Base-by-base conservation (phyloP, 1,140 invertebrate species). In the Lethrus apterus region DNA sequence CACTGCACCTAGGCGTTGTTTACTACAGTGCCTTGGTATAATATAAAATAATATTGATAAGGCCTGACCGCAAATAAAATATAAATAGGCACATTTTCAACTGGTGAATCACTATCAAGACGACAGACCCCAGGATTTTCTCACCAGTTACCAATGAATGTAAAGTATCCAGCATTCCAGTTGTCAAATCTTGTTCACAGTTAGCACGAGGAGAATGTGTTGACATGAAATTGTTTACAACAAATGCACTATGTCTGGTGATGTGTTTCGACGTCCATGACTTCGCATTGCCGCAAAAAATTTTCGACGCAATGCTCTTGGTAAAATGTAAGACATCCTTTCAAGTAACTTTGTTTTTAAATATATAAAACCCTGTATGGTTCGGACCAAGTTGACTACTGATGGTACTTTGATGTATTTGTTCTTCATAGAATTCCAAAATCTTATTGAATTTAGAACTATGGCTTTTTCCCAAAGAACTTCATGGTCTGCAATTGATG, bases 211-310 rank as follows among this genome's bases (percentile, higher is more conserved):
- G 24, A 5, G 51, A 52, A 49, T 49, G 51, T 4, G 4, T 2
- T 9, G 51, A 20, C 24, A 49, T 13, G 29, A 45, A 52, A 33
- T 52, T 52, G 18, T 49, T 52, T 1, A 52, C 29, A 13, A 52
- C 31, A 52, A 52, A 23, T 44, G 41, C 3, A 9, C n/a, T 3
- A 15, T 26, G 26, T 44, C 26, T 18, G 46, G 46, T 14, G 9
- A 18, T 5, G 32, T 26, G 33, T 48, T 44, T 9, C 32, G 15
- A 11, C 30, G 10, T 18, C 38, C 26, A 31, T 52, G 41, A 11
- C 34, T 43, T 13, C 50, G 23, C 14, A 52, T 33, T 10, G 10
- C 9, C 8, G 4, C 43, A 35, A 34, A 45, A 17, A 46, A 40
- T 46, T 46, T 17, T 40, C 45, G 9, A 46, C n/a, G 19, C 34